A percentile compares a stretch with the other conserved stretches of the same genome.
phyloP scores from a whole-genome alignment of 2,797 vertebrate genomes.

The Euthynnus affinis region DNA sequence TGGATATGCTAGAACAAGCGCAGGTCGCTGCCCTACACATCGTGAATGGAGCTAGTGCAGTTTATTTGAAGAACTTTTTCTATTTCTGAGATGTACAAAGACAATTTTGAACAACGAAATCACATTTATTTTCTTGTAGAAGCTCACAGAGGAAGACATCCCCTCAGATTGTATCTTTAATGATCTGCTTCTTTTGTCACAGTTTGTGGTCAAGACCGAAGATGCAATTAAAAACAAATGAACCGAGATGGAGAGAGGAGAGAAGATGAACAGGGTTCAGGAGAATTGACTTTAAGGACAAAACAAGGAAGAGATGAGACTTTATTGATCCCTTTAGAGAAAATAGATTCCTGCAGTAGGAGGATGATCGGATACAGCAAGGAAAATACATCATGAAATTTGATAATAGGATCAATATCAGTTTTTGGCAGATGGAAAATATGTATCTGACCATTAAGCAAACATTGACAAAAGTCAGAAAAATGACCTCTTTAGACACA shows the following conservation, averaged over 20 bases:
- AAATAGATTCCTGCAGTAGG: neutral
- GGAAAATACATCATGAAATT: neutral
- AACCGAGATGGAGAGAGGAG: conserved; percentile 4
- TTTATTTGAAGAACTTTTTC: neutral
- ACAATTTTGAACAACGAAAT: conserved; percentile 3
- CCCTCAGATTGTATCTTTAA: conserved; percentile 15
- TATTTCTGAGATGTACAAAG: neutral
- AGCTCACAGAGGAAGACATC: neutral
- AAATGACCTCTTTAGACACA: neutral
- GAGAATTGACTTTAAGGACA: neutral
- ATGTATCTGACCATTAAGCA: neutral
- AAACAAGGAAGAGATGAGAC: conserved; percentile 23
- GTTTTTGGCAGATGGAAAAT: conserved; percentile 2
- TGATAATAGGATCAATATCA: conserved; percentile 17
- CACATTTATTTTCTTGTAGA: neutral
- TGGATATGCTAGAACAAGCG: neutral
- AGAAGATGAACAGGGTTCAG: neutral
- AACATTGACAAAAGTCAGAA: neutral
- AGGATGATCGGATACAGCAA: neutral
- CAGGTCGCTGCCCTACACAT: no score
- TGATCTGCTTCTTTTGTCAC: neutral
- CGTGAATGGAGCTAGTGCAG: neutral
- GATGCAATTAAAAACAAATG: conserved; percentile 14
- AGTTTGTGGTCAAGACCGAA: conserved; percentile 15
- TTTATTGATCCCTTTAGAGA: conserved; percentile 25